These are phyloP conservation scores for Lithophane leautieri DNA, from an alignment of 2,888 invertebrate genomes.

Conservation along the genomic window DNA sequence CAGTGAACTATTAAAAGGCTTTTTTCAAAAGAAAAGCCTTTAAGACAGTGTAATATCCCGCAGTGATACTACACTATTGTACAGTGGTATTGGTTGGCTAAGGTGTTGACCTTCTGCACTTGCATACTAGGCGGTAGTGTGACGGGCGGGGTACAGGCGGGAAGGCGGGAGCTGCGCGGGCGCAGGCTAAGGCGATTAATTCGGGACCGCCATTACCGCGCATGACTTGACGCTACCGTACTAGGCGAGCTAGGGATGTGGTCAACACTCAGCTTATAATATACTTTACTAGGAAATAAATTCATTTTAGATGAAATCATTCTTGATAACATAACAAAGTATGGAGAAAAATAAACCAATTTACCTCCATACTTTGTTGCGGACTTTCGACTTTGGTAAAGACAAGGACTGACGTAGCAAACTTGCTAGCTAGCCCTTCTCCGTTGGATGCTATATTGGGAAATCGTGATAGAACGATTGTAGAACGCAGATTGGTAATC, in stretches of 20 bases:
- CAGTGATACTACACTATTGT: too few species aligned
- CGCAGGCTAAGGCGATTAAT: conserved; percentile 67
- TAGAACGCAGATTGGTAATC: neutral
- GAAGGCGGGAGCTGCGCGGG: conserved; percentile 43
- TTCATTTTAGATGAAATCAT: neutral
- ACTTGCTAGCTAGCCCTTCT: too few species aligned
- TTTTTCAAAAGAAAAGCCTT: too few species aligned
- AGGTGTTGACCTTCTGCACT: neutral
- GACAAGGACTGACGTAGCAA: too few species aligned
- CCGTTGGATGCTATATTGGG: too few species aligned
- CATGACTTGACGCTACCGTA: conserved; percentile 79
- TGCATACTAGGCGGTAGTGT: neutral
- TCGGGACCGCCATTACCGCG: conserved; percentile 77
- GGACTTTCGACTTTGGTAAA: neutral
- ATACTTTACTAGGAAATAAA: neutral
- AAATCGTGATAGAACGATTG: neutral
- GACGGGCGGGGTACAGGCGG: conserved; percentile 6
- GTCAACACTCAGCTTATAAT: neutral
- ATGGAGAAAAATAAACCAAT: neutral
- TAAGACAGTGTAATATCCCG: too few species aligned
- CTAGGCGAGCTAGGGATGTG: conserved; percentile 65
- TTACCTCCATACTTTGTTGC: neutral
- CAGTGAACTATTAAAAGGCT: too few species aligned
- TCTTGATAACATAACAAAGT: neutral
- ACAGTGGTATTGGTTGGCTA: too few species aligned